Conservation (phyloP, 2,797 vertebrate genomes). For the Spatula clypeata region DNA sequence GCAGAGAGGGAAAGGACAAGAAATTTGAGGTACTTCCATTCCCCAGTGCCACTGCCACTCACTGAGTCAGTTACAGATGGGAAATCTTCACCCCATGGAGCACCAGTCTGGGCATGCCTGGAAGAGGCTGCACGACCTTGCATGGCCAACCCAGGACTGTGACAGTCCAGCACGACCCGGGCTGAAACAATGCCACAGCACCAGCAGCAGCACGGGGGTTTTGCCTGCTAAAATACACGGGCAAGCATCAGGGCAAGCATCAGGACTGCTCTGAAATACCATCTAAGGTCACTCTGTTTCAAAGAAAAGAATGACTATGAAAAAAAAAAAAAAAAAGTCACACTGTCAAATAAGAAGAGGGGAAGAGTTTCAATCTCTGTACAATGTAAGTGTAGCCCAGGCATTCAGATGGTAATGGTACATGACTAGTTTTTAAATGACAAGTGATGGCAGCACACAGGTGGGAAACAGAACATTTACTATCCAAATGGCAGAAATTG, state of each 20-base stretch:
- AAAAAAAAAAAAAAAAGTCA: accelerated
- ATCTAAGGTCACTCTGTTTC: not conserved
- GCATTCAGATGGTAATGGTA: not conserved
- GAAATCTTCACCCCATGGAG: accelerated
- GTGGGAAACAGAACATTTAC: not conserved
- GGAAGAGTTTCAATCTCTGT: not conserved
- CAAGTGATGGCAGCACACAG: not conserved
- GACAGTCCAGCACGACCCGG: not conserved
- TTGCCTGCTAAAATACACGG: accelerated
- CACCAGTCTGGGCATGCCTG: accelerated
- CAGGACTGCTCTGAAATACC: accelerated
- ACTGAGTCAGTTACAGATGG: not conserved
- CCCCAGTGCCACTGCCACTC: not conserved
- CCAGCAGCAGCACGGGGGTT: not conserved
- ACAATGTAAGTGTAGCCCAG: accelerated
- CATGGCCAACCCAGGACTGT: accelerated
- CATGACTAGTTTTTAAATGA: accelerated
- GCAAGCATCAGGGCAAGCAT: not conserved
- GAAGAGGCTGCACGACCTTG: not conserved
- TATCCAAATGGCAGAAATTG: not conserved
- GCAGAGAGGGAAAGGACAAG: not conserved
- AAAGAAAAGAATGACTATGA: not conserved
- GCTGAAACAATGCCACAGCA: accelerated
- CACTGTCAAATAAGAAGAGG: not conserved
- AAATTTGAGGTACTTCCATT: not conserved